A percentile compares a stretch with the other conserved stretches of the same genome.
phyloP scores from a whole-genome alignment of 2,113 vertebrate species.

The Crypturellus undulatus region DNA sequence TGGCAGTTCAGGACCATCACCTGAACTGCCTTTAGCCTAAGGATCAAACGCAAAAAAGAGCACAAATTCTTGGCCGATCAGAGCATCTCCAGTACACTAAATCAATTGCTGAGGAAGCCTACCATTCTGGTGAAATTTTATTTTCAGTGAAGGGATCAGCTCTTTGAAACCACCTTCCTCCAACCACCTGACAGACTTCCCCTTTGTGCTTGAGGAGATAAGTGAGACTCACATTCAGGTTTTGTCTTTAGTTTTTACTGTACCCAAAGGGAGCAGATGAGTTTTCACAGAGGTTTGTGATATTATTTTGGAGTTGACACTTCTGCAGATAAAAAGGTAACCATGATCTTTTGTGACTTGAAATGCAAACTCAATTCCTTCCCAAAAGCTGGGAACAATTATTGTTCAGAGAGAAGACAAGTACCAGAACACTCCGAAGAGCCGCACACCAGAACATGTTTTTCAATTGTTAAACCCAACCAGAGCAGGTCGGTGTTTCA shows the following conservation, averaged over 20 bases:
- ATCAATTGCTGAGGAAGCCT: neutral
- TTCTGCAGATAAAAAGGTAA: neutral
- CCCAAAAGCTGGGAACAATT: neutral
- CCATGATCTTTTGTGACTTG: neutral
- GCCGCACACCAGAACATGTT: neutral
- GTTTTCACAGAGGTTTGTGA: neutral
- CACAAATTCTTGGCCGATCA: neutral
- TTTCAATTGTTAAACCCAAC: neutral
- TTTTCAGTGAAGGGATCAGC: neutral
- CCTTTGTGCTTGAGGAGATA: neutral
- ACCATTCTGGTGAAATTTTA: neutral
- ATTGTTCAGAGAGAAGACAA: neutral
- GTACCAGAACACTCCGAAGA: neutral
- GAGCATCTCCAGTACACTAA: neutral
- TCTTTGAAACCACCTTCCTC: neutral
- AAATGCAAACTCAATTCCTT: slow-evolving; percentile 14
- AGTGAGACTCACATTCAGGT: neutral
- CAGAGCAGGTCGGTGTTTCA: slow-evolving; percentile 20
- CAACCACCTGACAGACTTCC: neutral
- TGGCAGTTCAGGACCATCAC: too few relatives aligned
- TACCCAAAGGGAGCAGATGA: neutral
- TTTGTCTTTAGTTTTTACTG: neutral
- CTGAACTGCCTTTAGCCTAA: neutral
- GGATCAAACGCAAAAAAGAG: neutral
- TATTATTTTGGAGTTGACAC: neutral